phyloP scores from a whole-genome alignment of 2,797 vertebrate genomes.

The Macroramphosus scolopax region DNA sequence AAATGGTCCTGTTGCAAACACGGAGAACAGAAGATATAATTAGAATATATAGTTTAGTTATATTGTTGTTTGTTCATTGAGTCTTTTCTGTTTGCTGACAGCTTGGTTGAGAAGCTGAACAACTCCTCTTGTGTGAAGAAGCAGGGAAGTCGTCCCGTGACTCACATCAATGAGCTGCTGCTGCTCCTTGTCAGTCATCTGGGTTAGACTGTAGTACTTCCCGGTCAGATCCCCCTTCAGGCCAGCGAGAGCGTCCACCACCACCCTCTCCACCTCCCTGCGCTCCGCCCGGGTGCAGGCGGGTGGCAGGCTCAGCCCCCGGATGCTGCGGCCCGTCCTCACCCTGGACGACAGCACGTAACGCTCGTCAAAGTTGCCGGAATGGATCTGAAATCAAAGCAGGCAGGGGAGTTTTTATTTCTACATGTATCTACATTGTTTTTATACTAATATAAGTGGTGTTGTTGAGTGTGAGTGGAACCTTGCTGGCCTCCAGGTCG shows the following conservation, averaged over 20 bases:
- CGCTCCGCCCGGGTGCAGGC: conserved; percentile 92
- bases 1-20: conserved; percentile 87
- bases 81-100: too few species aligned
- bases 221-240: conserved; percentile 85
- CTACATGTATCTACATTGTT: too few species aligned
- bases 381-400: conserved; percentile 80
- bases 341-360: conserved; percentile 95
- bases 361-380: conserved; percentile 89
- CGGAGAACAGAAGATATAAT: conserved; percentile 16
- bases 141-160: not conserved
- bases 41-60: too few species aligned
- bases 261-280: conserved; percentile 91
- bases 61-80: too few species aligned
- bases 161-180: conserved; percentile 96
- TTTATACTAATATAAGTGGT: too few species aligned
- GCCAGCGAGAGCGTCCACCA: conserved; percentile 85
- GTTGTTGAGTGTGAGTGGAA: conserved; percentile 34
- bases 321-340: conserved; percentile 94
- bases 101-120: too few species aligned
- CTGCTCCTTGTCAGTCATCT: conserved; percentile 92
- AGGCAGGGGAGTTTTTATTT: too few species aligned
- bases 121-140: not conserved
- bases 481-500: conserved; percentile 91
- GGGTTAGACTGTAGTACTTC: conserved; percentile 88
- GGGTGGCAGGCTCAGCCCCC: conserved; percentile 91